Evolutionary conservation across 2,888 invertebrate genomes (phyloP).

Genomic region (Drosophila glabriapex): DNA sequence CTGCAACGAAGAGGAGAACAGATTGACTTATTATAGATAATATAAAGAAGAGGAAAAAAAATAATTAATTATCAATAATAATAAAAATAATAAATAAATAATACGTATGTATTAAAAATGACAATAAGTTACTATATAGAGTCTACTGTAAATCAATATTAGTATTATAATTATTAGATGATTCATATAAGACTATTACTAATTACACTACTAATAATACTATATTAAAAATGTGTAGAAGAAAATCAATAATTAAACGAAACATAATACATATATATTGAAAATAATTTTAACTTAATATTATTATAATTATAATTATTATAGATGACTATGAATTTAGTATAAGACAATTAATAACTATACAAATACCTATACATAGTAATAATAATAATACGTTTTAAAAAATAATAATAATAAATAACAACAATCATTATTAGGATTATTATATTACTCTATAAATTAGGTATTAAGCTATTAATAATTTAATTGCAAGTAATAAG

Average conservation of each 20-base stretch:
- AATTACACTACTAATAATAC: background rate
- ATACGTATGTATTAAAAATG: background rate
- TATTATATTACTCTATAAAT: background rate
- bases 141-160: background rate
- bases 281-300: background rate
- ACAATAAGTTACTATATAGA: background rate
- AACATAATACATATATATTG: background rate
- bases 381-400: background rate
- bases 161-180: background rate
- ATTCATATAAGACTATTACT: background rate
- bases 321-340: background rate
- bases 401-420: no score
- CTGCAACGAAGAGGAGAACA: constrained; percentile 48
- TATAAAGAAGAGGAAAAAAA: background rate
- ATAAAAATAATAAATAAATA: no score
- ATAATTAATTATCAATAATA: background rate
- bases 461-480: background rate
- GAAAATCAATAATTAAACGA: background rate
- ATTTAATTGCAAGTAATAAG: background rate
- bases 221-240: background rate
- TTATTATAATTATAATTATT: background rate
- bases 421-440: background rate
- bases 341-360: background rate
- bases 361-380: background rate
- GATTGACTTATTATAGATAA: background rate